Percentiles rank a stretch among this genome's conserved stretches.
These are phyloP conservation scores for Drosophila nr. perissopoda DNA, from an alignment of 2,888 invertebrate species.

Conservation along the genomic window DNA sequence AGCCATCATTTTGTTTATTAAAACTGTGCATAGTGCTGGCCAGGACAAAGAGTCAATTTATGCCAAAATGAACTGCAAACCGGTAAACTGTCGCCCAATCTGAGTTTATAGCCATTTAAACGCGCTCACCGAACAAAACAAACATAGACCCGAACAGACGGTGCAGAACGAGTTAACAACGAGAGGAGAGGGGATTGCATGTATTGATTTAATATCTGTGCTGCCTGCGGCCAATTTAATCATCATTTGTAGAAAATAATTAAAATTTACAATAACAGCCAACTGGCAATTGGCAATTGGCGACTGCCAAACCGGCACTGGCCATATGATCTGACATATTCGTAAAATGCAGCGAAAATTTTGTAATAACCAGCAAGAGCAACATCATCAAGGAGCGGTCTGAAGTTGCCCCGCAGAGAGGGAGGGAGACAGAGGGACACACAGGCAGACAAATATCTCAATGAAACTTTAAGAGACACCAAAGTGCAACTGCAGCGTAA, in stretches of 20 bases:
- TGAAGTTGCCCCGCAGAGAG: conserved; percentile 16
- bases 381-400: conserved; percentile 12
- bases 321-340: conserved; percentile 18
- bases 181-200: conserved; percentile 20
- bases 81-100: conserved; percentile 76
- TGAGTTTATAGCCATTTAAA: conserved; percentile 69
- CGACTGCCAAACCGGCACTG: not conserved
- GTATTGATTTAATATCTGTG: conserved; percentile 78
- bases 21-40: conserved; percentile 32
- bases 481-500: conserved; percentile 33
- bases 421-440: not conserved
- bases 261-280: conserved; percentile 74
- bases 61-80: conserved; percentile 77
- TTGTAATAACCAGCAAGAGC: conserved; percentile 63
- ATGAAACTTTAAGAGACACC: conserved; percentile 40
- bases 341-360: conserved; percentile 47
- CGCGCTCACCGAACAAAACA: conserved; percentile 32
- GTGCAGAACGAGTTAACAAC: not conserved
- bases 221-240: conserved; percentile 78
- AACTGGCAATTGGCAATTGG: conserved; percentile 20
- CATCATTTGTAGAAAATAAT: conserved; percentile 81
- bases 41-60: conserved; percentile 72
- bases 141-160: conserved; percentile 2
- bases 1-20: conserved; percentile 48
- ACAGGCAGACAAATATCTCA: conserved; percentile 38